Evolutionary conservation across 2,113 vertebrate genomes (phyloP).

Genomic region (Stigmatopora argus): DNA sequence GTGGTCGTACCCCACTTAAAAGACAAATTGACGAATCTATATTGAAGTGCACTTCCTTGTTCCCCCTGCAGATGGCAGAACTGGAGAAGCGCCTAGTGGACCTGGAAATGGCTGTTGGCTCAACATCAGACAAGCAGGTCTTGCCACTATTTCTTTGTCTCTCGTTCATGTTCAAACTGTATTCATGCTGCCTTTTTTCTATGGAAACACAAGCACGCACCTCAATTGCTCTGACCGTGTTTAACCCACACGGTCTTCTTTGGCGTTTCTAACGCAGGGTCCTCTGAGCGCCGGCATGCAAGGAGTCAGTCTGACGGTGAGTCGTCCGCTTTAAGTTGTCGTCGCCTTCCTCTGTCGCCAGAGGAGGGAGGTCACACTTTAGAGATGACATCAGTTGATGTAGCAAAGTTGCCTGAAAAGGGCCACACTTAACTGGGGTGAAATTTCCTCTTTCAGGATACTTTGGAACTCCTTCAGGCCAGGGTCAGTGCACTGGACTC

Average conservation of each 20-base stretch:
- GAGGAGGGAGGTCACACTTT: constrained; percentile 42
- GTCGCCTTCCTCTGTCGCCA: constrained; percentile 18
- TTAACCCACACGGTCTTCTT: not conserved
- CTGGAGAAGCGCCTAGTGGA: constrained; percentile 87
- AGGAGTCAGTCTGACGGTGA: constrained; percentile 83
- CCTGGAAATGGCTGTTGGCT: constrained; percentile 80
- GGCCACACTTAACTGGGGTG: not conserved
- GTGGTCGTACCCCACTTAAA: too few relatives aligned
- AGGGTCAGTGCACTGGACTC: constrained; percentile 85
- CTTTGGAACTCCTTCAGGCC: constrained; percentile 85
- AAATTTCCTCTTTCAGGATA: constrained; percentile 69
- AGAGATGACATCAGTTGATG: constrained; percentile 37
- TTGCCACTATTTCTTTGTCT: constrained; percentile 11
- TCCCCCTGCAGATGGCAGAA: constrained; percentile 75
- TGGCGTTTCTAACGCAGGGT: constrained; percentile 66
- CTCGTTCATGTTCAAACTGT: constrained; percentile 1
- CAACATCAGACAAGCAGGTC: constrained; percentile 86
- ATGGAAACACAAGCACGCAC: constrained; percentile 17
- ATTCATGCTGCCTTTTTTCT: constrained; percentile 10
- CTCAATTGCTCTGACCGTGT: constrained; percentile 3
- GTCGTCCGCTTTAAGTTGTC: constrained; percentile 21
- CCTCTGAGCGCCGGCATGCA: constrained; percentile 81
- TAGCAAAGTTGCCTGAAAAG: constrained; percentile 16
- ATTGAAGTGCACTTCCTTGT: not conserved
- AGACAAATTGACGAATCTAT: not conserved